Base-by-base conservation (phyloP, 2,888 invertebrate species). In the Antheraea assamensis region DNA sequence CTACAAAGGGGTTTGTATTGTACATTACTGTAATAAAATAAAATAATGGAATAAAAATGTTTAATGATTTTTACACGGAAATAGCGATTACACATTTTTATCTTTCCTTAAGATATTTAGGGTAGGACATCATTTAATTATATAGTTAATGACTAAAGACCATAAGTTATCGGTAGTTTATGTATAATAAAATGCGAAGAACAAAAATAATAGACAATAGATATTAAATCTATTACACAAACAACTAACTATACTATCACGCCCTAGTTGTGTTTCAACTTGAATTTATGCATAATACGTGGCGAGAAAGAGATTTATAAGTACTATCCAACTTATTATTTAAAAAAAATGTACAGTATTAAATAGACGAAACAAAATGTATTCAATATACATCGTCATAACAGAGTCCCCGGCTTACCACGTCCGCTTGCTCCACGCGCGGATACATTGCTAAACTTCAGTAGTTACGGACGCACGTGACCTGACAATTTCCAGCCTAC, bases 401-500 rank as follows among this genome's bases (percentile, higher is more conserved):
- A 35, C n/a, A 68, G 68, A 35, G 35, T 24, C 19, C 68, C 35
- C 68, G 10, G 68, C n/a, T 35, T 64, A 35, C 68, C 68, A 68
- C 68, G n/a, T 35, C 17, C 35, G 35, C 35, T 68, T 5, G 35
- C 68, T 68, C 35, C 35, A 35, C 35, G n/a, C 35, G n/a, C 24
- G 68, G 73, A 73, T 70, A 70, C 70, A 70, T 70, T 55, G 82
- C 80, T 76, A 84, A 90, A 90, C 85, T 91, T 91, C 78, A 82
- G 87, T 87, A 87, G 88, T 90, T 90, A 91, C 82, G 80, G 80
- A 77, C 76, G 86, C 78, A 87, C 90, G 90, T 91, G 90, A 87
- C 87, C 76, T 74, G 77, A 80, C 81, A 77, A 78, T 74, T 72
- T 76, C 75, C 75, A 78, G 77, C 78, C 79, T 80, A 80, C 81